Evolutionary conservation across 1,140 invertebrate species (phyloP), one percentile per base, ranked within the genome.

Genomic region (Drosophila virilis): DNA sequence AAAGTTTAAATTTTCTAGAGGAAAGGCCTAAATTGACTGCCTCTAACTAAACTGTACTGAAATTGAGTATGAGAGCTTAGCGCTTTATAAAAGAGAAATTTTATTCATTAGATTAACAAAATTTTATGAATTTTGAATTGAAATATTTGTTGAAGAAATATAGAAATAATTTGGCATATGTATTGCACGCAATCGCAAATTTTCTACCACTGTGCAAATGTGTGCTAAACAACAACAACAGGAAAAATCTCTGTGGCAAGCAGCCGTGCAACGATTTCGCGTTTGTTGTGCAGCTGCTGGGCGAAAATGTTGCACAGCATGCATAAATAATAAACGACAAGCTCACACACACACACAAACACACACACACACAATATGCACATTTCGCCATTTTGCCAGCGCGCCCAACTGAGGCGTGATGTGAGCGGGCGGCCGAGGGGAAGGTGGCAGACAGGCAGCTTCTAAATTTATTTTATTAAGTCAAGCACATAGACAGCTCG

Each of bases 381-480:
- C 83, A 88, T 88, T 86, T 88, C 78, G 79, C 78, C 78, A 64
- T 82, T 80, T 77, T 69, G 67, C 78, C 17, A 66, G 37, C 74
- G 78, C 74, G 74, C 79, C 71, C 80, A 69, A 76, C 80, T 76
- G 77, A 74, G 77, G 81, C 80, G 80, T 77, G 68, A 80, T 54
- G 38, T 57, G 46, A 54, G 45, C 42, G 7, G 35, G 57, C 22
- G 22, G 42, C 10, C 9, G 10, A 52, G 48, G 17, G 17, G 35
- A 10, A 9, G 3, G 22, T 10, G 22, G 37, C 13, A n/a, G 37
- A 9, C 8, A 35, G 52, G 8, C 83, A 78, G 70, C 52, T 89
- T 84, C 84, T 89, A 89, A 89, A 89, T 89, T 89, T 89, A 89
- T 89, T 89, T 89, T 89, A 89, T 89, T 89, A 89, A 89, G 84